phyloP scores from a whole-genome alignment of 1,140 invertebrate genomes.

The Diachasmimorpha longicaudata region DNA sequence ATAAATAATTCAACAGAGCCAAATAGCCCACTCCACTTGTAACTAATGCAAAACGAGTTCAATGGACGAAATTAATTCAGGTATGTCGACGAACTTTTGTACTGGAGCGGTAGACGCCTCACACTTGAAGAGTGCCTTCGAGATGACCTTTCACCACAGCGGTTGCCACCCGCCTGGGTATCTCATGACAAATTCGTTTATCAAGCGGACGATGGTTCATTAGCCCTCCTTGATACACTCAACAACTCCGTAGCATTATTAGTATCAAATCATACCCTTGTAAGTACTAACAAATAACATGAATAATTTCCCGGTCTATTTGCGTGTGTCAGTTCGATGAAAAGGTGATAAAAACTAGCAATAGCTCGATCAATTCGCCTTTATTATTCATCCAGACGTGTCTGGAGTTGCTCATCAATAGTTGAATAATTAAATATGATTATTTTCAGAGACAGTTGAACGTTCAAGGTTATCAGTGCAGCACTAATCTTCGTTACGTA shows the following conservation, averaged over 20 bases:
- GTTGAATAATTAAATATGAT: conserved; percentile 18
- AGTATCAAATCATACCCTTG: conserved; percentile 84
- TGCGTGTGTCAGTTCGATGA: neutral
- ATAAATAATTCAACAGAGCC: too few relatives aligned
- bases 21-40: neutral
- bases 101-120: conserved; percentile 83
- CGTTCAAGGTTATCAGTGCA: conserved; percentile 82
- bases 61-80: conserved; percentile 48
- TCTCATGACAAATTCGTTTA: conserved; percentile 80
- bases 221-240: conserved; percentile 76
- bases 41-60: neutral
- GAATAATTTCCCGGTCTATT: neutral
- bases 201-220: conserved; percentile 81
- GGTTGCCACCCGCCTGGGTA: conserved; percentile 79
- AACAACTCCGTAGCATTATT: conserved; percentile 77
- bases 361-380: neutral
- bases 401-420: neutral
- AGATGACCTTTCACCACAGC: conserved; percentile 75
- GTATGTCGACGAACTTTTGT: conserved; percentile 85
- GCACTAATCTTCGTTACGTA: conserved; percentile 79
- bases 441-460: conserved; percentile 78
- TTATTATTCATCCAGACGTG: neutral
- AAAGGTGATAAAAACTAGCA: neutral
- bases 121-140: conserved; percentile 80
- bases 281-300: conserved; percentile 58